Percentiles rank a stretch among this genome's conserved stretches.
phyloP scores from a whole-genome alignment of 2,888 invertebrate species.

The Yponomeuta malinellus region DNA sequence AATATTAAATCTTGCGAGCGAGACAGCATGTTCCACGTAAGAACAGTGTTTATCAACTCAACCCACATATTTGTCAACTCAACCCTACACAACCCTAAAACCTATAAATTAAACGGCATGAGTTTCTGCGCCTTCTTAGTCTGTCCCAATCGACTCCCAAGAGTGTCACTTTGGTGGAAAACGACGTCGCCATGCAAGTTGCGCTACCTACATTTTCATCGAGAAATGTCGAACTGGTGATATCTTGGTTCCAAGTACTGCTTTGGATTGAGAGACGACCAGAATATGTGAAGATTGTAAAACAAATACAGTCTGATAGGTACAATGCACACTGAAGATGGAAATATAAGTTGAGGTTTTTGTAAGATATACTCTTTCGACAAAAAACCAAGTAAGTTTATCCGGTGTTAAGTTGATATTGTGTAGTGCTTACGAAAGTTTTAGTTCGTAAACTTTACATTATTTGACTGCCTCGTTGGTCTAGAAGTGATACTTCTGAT shows the following conservation, averaged over 20 bases:
- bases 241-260: background rate
- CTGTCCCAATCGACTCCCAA: background rate
- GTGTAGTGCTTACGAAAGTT: too few species aligned
- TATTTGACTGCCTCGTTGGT: too few species aligned
- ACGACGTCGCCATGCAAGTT: background rate
- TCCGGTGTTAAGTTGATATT: too few species aligned
- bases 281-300: background rate
- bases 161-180: conserved; percentile 2
- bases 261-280: background rate
- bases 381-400: too few species aligned
- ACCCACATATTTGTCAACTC: too few species aligned
- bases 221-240: background rate
- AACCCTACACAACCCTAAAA: too few species aligned
- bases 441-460: too few species aligned
- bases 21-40: too few species aligned
- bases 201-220: background rate
- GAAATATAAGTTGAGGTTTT: background rate
- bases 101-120: background rate
- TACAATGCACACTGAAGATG: background rate
- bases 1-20: too few species aligned
- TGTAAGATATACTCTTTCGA: background rate
- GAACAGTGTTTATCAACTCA: too few species aligned
- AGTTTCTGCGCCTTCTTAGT: background rate
- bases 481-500: too few species aligned
- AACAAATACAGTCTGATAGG: background rate